A percentile compares a stretch with the other conserved stretches of the same genome.
phyloP scores from a whole-genome alignment of 2,888 invertebrate species.

The Cremastinae sp. region DNA sequence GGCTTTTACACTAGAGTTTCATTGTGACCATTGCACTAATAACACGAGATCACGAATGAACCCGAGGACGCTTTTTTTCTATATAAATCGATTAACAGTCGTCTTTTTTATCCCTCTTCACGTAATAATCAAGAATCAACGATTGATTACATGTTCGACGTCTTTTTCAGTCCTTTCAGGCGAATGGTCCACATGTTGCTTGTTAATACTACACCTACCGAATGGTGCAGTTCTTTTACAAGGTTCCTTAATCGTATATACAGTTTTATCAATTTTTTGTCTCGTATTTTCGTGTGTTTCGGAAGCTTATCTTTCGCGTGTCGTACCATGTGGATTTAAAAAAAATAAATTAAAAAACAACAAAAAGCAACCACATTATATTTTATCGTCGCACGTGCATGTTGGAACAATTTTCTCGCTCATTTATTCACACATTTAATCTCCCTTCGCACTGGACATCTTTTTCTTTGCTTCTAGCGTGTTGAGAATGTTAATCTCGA shows the following conservation, averaged over 20 bases:
- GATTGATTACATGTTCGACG: conserved; percentile 66
- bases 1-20: conserved; percentile 38
- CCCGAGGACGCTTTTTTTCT: neutral
- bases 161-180: conserved; percentile 84
- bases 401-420: conserved; percentile 12
- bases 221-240: conserved; percentile 84
- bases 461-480: conserved; percentile 44
- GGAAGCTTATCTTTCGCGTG: neutral
- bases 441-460: conserved; percentile 39
- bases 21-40: conserved; percentile 33
- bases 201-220: conserved; percentile 83
- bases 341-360: neutral
- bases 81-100: conserved; percentile 12
- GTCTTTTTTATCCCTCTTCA: conserved; percentile 3
- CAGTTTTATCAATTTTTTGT: conserved; percentile 39
- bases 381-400: conserved; percentile 52
- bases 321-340: conserved; percentile 2
- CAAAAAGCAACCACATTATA: conserved; percentile 8
- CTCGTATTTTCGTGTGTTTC: conserved; percentile 16
- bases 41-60: conserved; percentile 1
- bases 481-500: neutral
- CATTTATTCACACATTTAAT: conserved; percentile 41
- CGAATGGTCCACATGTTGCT: conserved; percentile 86
- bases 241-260: conserved; percentile 79
- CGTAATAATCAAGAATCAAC: conserved; percentile 22